Evolutionary conservation across 2,797 vertebrate genomes (phyloP), one percentile per base, ranked within the genome.

Genomic region (Spea hammondii): DNA sequence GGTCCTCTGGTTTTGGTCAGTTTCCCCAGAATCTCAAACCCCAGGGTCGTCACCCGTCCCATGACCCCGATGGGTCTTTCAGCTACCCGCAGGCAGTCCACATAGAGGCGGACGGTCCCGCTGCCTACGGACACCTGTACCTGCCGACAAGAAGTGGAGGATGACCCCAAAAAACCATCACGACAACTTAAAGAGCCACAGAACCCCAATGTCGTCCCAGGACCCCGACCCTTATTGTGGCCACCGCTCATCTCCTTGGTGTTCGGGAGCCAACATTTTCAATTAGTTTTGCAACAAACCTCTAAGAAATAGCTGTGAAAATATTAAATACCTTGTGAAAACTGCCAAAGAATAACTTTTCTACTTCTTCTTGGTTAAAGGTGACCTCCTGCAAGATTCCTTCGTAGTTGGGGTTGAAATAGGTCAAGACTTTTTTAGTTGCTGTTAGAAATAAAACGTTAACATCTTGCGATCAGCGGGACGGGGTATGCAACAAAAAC

Each of bases 311-410:
- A 32, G 32, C 32, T 32, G 14, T 32, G 8, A 65, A 46, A 46
- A 44, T 6, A 14, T 46, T 45, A 54, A 13, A 79, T 82, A 98
- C 97, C 95, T 99, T 99, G 84, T 99, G 97, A 84, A 97, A 98
- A 80, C 96, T 99, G 72, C 97, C 95, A 4, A 95, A 98, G 92
- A 98, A 98, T 46, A 99, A 89, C 83, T 89, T 93, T 87, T 91
- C 94, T 77, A 97, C 94, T 87, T 97, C 92, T 0, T 90, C 88
- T 83, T 95, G 94, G 76, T 96, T 92, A 53, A 99, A 99, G 82
- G 91, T 95, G 83, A 95, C 89, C 82, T 95, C 93, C 85, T 98
- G 97, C 7, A 95, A 87, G 77, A 94, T 91, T 6, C 92, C 94
- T 83, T 95, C 92, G 87, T 93, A 91, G 89, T 97, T 94, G n/a